Base-by-base conservation (phyloP, 2,113 vertebrate species). In the Eptesicus fuscus region DNA sequence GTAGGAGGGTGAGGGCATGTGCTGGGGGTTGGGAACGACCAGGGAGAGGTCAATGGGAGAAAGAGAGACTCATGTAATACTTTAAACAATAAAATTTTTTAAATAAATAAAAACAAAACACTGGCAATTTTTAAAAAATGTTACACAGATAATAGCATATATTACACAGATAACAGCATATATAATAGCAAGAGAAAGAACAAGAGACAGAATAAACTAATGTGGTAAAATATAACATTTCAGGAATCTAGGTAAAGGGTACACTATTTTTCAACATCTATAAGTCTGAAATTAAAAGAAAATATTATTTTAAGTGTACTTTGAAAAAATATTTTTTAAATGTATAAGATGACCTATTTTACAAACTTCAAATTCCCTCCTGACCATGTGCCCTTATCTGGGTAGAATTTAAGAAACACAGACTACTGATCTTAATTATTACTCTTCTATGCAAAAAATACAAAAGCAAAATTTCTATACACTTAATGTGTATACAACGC, bases 351-450 rank as follows among this genome's bases (percentile, higher is more conserved):
- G 35, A 84, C 84, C 70, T 85, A 67, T 49, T 84, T 44, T 77
- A 37, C 32, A 91, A 88, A 35, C 20, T 35, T 94, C 20, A 73
- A 37, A 92, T 28, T 28, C 53, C 22, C 35, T 84, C 2, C 44
- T 2, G 32, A 12, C 35, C 59, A n/a, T 23, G 5, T n/a, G 35
- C 12, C 32, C 22, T 82, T 65, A 76, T 9, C 30, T 83, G 28
- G 23, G 53, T 71, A 22, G 59, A 88, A 49, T 8, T 85, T 25
- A 77, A n/a, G 13, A 84, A 5, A 70, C 23, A 76, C 0, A 1
- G 23, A 67, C 47, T 93, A 77, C 44, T 94, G 28, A 90, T 78
- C 35, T 92, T 92, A 56, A 94, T 89, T 78, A 22, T n/a, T 83
- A 67, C 18, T 61, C n/a, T 93, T 63, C 25, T 42, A 35, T 53